Percentiles rank a stretch among this genome's conserved stretches.
phyloP scores from a whole-genome alignment of 2,888 invertebrate species.

The Phasia obesa region DNA sequence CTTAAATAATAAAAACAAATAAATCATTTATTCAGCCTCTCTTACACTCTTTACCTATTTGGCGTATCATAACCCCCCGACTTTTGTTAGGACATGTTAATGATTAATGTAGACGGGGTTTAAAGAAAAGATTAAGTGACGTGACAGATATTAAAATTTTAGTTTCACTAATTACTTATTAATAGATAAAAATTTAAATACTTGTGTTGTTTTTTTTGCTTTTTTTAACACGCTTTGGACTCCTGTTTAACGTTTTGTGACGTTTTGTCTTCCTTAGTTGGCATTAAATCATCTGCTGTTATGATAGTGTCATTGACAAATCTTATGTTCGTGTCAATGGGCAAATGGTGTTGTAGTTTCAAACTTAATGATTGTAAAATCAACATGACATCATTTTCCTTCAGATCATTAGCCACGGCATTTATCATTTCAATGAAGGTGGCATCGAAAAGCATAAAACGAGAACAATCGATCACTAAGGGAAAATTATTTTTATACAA shows the following conservation, averaged over 20 bases:
- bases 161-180: too few species aligned
- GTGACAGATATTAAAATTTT: too few species aligned
- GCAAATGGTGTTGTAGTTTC: slow-evolving; percentile 74
- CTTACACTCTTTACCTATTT: too few species aligned
- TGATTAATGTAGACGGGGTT: too few species aligned
- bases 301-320: slow-evolving; percentile 73
- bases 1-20: too few species aligned
- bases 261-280: slow-evolving; percentile 40
- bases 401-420: slow-evolving; percentile 84
- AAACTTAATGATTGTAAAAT: slow-evolving; percentile 76
- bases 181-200: too few species aligned
- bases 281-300: slow-evolving; percentile 50
- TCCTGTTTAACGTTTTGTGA: not conserved
- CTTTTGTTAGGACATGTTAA: too few species aligned
- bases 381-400: slow-evolving; percentile 84
- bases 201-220: not conserved
- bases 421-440: slow-evolving; percentile 86
- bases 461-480: slow-evolving; percentile 86
- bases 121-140: too few species aligned
- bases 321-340: slow-evolving; percentile 74
- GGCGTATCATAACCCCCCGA: too few species aligned
- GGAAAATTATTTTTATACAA: slow-evolving; percentile 83
- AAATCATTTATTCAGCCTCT: too few species aligned
- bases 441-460: slow-evolving; percentile 87
- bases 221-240: slow-evolving; percentile 12